These are phyloP conservation scores for Microchirus variegatus DNA, from an alignment of 2,797 vertebrate species.

Conservation along the genomic window DNA sequence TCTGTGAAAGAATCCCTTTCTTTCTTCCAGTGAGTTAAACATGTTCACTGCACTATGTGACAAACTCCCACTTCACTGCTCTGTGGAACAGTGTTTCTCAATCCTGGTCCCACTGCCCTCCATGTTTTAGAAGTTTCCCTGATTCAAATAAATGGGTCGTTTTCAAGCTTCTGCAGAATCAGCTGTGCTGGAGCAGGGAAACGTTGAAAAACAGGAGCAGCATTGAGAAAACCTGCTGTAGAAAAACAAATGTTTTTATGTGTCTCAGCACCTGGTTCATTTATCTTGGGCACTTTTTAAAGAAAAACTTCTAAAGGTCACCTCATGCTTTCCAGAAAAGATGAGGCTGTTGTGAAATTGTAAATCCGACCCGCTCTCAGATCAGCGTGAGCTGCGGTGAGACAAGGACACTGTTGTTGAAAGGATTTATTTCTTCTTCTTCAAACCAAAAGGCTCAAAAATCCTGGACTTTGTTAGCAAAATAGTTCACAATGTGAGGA, in stretches of 20 bases:
- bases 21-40: conserved; percentile 27
- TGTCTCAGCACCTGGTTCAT: too few species aligned
- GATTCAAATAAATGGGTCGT: too few species aligned
- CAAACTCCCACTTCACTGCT: conserved; percentile 6
- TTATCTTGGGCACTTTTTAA: too few species aligned
- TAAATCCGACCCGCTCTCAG: conserved; percentile 24
- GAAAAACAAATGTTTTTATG: too few species aligned
- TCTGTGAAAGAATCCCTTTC: conserved; percentile 50
- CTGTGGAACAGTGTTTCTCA: conserved; percentile 1
- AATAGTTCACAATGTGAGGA: conserved; percentile 46
- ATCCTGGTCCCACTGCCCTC: too few species aligned
- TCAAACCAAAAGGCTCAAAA: conserved; percentile 30
- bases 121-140: too few species aligned
- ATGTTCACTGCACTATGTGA: conserved; percentile 19
- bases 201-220: too few species aligned
- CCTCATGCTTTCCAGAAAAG: not conserved
- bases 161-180: too few species aligned
- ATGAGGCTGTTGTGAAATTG: conserved; percentile 20
- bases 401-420: conserved; percentile 56
- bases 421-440: conserved; percentile 48
- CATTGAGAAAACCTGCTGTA: too few species aligned
- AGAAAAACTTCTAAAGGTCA: not conserved
- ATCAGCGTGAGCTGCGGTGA: conserved; percentile 27
- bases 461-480: conserved; percentile 37
- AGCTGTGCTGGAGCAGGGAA: too few species aligned